Conservation (phyloP, 2,113 vertebrate genomes). For the Festucalex cinctus region DNA sequence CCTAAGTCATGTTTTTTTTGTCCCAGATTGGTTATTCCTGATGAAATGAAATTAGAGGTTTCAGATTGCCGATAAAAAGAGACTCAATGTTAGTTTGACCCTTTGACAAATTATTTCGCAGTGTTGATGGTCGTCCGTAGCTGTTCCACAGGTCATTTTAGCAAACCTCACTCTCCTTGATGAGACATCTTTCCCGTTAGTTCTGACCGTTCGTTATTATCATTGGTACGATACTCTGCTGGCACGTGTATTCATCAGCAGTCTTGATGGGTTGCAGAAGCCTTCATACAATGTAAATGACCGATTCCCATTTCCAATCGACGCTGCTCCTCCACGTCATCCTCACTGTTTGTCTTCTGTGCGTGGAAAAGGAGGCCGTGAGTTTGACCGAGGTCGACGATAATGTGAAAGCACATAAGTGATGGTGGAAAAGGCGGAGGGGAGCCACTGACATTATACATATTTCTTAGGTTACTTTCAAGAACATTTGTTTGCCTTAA, state of each 20-base stretch:
- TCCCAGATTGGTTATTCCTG: too few species aligned
- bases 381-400: slow-evolving; percentile 81
- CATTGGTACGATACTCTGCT: slow-evolving; percentile 65
- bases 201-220: slow-evolving; percentile 91
- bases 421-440: slow-evolving; percentile 14
- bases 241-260: slow-evolving; percentile 93
- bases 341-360: slow-evolving; percentile 20
- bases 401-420: slow-evolving; percentile 80
- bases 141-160: too few species aligned
- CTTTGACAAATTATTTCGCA: too few species aligned
- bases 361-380: slow-evolving; percentile 15
- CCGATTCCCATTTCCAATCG: slow-evolving; percentile 91
- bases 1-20: too few species aligned
- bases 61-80: too few species aligned
- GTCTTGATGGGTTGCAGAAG: slow-evolving; percentile 90
- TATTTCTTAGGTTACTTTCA: slow-evolving; percentile 37
- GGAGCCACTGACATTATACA: slow-evolving; percentile 79
- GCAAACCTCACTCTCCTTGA: slow-evolving; percentile 85
- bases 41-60: too few species aligned
- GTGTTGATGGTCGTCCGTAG: not conserved
- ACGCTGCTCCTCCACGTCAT: slow-evolving; percentile 66
- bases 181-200: slow-evolving; percentile 93
- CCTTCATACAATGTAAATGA: slow-evolving; percentile 97
- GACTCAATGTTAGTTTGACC: too few species aligned
- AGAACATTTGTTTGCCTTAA: too few species aligned